Conservation (phyloP, 2,113 vertebrate species). For the Ibidorhyncha struthersii region DNA sequence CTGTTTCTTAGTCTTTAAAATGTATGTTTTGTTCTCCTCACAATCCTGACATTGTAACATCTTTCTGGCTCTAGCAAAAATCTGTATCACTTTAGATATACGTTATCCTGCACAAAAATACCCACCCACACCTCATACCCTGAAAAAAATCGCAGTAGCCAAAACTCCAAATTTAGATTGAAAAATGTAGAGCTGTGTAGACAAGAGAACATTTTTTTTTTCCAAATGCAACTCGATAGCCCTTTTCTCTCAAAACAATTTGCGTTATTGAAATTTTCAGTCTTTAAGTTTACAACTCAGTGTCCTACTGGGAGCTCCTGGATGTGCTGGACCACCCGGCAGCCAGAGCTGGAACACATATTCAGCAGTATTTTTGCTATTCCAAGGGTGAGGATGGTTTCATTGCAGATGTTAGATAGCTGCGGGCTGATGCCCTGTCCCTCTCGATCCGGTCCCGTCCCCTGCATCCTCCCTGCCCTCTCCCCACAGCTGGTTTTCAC, state of each 20-base stretch:
- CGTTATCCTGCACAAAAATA: constrained; percentile 47
- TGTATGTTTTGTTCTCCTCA: neutral
- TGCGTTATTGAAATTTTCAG: neutral
- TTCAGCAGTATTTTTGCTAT: neutral
- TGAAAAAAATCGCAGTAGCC: constrained; percentile 32
- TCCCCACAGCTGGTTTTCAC: neutral
- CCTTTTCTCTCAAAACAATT: neutral
- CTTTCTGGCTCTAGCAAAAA: constrained; percentile 1
- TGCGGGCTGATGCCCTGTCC: neutral
- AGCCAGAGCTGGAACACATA: neutral
- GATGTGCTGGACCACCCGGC: neutral
- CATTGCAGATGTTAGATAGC: neutral
- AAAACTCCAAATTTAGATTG: constrained; percentile 20
- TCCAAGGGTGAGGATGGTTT: neutral
- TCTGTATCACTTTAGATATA: constrained; percentile 28
- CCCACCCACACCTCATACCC: constrained; percentile 27
- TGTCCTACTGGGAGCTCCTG: neutral
- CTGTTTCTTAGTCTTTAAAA: neutral
- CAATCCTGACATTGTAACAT: constrained; percentile 19
- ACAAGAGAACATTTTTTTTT: neutral
- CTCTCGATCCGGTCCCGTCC: neutral
- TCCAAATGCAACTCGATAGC: neutral
- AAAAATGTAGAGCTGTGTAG: neutral
- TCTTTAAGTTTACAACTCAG: neutral
- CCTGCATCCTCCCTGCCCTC: neutral